Percentiles rank a stretch among this genome's conserved stretches.
Conservation (phyloP, 2,113 vertebrate species). For the Elephantulus edwardii region DNA sequence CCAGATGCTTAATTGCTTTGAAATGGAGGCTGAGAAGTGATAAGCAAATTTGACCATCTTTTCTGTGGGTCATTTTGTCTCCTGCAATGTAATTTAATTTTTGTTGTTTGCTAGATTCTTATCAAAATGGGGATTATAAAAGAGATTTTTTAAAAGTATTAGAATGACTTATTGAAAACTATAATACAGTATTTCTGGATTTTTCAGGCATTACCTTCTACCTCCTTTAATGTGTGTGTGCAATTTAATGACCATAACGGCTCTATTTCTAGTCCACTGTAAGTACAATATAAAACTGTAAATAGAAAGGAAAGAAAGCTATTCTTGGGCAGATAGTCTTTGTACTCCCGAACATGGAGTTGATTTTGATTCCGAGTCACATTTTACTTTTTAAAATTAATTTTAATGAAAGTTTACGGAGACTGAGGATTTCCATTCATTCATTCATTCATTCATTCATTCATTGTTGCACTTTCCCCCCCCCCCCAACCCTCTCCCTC, state of each 20-base stretch:
- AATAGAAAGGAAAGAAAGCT: not conserved
- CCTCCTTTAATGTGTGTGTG: slow-evolving; percentile 26
- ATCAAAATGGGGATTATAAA: slow-evolving; percentile 35
- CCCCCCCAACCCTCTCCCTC: too few species aligned
- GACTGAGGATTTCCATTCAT: too few species aligned
- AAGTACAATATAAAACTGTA: slow-evolving; percentile 7
- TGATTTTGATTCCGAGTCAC: too few species aligned
- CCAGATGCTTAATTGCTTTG: slow-evolving; percentile 60
- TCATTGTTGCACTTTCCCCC: too few species aligned
- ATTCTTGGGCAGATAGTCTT: not conserved
- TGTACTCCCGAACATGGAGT: too few species aligned
- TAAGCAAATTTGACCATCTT: slow-evolving; percentile 35
- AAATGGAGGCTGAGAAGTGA: slow-evolving; percentile 60
- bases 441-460: too few species aligned
- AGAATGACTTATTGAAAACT: slow-evolving; percentile 55
- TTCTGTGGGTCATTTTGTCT: slow-evolving; percentile 50
- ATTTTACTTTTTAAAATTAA: too few species aligned
- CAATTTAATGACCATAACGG: slow-evolving; percentile 21
- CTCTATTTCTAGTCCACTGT: slow-evolving; percentile 18
- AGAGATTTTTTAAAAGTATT: slow-evolving; percentile 40
- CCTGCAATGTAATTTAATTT: slow-evolving; percentile 31
- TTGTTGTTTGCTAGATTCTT: slow-evolving; percentile 50
- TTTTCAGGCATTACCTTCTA: not conserved
- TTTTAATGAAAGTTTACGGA: too few species aligned
- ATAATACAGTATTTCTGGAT: slow-evolving; percentile 25